phyloP scores from a whole-genome alignment of 2,113 vertebrate species.

The Chloropsis hardwickii region DNA sequence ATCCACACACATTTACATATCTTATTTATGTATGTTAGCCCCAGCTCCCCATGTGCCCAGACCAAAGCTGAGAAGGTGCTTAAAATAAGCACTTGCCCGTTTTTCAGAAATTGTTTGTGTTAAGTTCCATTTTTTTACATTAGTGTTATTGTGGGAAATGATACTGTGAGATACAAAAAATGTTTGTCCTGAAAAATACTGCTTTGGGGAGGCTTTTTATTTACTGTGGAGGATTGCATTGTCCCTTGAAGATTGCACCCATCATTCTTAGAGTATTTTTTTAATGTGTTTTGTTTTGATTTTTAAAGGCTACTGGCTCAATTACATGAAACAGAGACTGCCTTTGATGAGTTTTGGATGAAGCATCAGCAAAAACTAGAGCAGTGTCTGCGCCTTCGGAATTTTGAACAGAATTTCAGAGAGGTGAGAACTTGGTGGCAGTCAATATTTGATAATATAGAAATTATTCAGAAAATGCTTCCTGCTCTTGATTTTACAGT shows the following conservation, averaged over 20 bases:
- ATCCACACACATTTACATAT: not conserved
- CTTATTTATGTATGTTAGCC: not conserved
- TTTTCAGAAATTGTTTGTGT: not conserved
- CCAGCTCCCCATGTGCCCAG: not conserved
- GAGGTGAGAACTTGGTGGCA: slow-evolving; percentile 80
- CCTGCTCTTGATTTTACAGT: not conserved
- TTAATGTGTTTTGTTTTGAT: not conserved
- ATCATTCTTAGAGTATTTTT: not conserved
- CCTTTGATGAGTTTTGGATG: slow-evolving; percentile 96
- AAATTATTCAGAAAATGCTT: not conserved
- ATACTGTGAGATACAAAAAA: not conserved
- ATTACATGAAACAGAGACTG: slow-evolving; percentile 88
- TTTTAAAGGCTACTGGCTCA: slow-evolving; percentile 86
- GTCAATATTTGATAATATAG: not conserved
- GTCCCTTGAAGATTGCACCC: not conserved
- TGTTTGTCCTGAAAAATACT: not conserved
- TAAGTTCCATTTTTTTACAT: slow-evolving; percentile 11
- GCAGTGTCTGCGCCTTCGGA: slow-evolving; percentile 89
- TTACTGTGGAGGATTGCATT: not conserved
- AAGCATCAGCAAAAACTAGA: slow-evolving; percentile 92
- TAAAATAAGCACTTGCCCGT: not conserved
- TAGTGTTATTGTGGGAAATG: not conserved
- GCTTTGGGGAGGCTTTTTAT: not conserved
- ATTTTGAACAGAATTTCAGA: slow-evolving; percentile 91
- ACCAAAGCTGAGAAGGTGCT: not conserved